Percentiles rank a stretch among this genome's conserved stretches.
Evolutionary conservation across 1,140 invertebrate species (phyloP).

Genomic region (Notospermus geniculatus): DNA sequence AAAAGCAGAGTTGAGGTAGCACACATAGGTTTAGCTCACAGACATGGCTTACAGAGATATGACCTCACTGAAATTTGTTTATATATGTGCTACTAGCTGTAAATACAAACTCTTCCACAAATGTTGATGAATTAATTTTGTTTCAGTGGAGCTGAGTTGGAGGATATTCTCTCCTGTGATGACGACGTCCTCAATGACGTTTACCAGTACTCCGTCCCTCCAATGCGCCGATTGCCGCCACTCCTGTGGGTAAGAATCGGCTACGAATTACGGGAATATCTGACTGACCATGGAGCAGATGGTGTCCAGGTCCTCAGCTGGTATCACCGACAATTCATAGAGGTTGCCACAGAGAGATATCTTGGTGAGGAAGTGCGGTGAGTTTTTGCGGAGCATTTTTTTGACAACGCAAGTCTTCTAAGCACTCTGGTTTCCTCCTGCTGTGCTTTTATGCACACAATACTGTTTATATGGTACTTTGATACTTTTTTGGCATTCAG

Average conservation of each 20-base stretch:
- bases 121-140: slow-evolving; percentile 28
- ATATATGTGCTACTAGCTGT: no score
- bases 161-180: slow-evolving; percentile 43
- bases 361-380: slow-evolving; percentile 46
- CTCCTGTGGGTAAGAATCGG: slow-evolving; percentile 35
- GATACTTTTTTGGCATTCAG: no score
- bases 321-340: slow-evolving; percentile 20
- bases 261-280: slow-evolving; percentile 27
- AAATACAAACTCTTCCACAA: no score
- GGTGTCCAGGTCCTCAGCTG: slow-evolving; percentile 8
- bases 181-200: slow-evolving; percentile 42
- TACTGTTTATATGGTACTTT: no score
- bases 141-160: slow-evolving; percentile 42
- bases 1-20: slow-evolving; percentile 36
- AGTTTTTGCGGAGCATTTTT: no score
- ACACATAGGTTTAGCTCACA: no score
- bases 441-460: no score
- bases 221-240: slow-evolving; percentile 38
- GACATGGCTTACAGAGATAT: no score
- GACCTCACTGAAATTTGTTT: slow-evolving; percentile 61
- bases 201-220: slow-evolving; percentile 49
- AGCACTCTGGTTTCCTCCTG: no score
- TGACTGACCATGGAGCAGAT: slow-evolving; percentile 12
- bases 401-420: no score
- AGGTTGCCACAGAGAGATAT: slow-evolving; percentile 85